Percentiles rank a stretch among this genome's conserved stretches.
Evolutionary conservation across 2,797 vertebrate genomes (phyloP).

Genomic region (Octomys mimax): DNA sequence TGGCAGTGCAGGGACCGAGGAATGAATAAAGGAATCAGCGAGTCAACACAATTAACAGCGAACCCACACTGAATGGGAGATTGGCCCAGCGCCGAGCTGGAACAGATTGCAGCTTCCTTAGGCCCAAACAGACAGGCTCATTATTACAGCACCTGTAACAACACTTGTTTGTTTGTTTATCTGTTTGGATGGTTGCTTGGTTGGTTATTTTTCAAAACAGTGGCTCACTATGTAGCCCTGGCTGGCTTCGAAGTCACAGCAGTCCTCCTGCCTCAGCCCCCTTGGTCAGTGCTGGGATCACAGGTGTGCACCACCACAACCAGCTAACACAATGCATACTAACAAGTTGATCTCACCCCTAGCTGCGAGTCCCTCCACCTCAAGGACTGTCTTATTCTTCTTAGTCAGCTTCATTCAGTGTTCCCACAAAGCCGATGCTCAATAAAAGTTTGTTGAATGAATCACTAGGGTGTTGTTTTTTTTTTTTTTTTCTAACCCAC

Average conservation of each 20-base stretch:
- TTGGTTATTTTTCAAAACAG: background rate
- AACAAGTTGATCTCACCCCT: background rate
- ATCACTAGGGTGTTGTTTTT: constrained; percentile 18
- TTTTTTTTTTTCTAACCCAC: background rate
- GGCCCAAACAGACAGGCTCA: background rate
- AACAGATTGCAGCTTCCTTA: background rate
- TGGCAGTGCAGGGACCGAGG: background rate
- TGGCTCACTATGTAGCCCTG: background rate
- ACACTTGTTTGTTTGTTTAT: background rate
- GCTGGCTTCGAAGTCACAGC: background rate
- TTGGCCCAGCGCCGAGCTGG: background rate
- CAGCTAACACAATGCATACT: background rate
- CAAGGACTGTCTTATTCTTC: background rate
- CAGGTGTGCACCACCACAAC: background rate
- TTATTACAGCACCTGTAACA: background rate
- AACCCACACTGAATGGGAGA: background rate
- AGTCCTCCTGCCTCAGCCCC: background rate
- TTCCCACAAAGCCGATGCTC: background rate
- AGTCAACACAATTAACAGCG: background rate
- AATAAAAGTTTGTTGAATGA: constrained; percentile 76
- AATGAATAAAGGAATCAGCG: background rate
- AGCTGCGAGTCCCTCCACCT: background rate
- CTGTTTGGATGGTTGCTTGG: background rate
- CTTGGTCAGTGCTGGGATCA: background rate
- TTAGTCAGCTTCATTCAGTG: background rate